phyloP scores from a whole-genome alignment of 2,797 vertebrate genomes.

The Nyctalus aviator region DNA sequence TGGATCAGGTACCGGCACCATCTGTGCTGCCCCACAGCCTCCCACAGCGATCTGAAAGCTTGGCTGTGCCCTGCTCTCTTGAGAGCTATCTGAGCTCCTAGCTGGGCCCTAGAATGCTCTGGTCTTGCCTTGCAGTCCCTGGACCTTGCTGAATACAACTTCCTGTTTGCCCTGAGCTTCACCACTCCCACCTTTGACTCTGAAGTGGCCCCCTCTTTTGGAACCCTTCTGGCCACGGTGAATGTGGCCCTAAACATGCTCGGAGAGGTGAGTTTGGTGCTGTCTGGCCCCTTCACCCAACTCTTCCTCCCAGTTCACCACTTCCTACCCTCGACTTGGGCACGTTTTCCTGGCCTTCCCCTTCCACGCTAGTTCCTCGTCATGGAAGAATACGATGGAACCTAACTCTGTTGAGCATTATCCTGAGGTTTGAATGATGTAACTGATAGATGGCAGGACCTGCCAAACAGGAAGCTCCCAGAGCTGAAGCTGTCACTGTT shows the following conservation, averaged over 20 bases:
- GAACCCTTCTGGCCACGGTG: conserved; percentile 96
- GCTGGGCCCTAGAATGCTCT: neutral
- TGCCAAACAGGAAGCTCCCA: neutral
- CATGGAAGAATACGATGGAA: neutral
- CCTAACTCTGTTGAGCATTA: neutral
- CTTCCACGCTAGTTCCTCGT: neutral
- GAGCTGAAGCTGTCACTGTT: neutral
- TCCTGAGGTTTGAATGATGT: neutral
- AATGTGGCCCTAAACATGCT: conserved; percentile 97
- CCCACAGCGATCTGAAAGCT: neutral
- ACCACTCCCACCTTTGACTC: conserved; percentile 97
- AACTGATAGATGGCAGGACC: neutral
- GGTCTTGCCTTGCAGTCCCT: conserved; percentile 89
- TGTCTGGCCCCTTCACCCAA: neutral
- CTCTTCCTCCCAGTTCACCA: neutral
- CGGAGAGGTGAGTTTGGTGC: conserved; percentile 91
- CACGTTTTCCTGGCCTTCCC: neutral
- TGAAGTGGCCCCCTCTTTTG: conserved; percentile 97
- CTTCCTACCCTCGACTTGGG: neutral
- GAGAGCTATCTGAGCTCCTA: neutral
- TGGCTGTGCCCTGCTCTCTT: neutral
- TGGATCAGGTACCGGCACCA: conserved; percentile 93
- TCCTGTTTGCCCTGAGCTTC: conserved; percentile 96
- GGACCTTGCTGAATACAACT: conserved; percentile 96
- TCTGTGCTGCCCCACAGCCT: rapidly evolving